Evolutionary conservation across 2,113 vertebrate genomes (phyloP).

Genomic region (Campylomormyrus tamandua): DNA sequence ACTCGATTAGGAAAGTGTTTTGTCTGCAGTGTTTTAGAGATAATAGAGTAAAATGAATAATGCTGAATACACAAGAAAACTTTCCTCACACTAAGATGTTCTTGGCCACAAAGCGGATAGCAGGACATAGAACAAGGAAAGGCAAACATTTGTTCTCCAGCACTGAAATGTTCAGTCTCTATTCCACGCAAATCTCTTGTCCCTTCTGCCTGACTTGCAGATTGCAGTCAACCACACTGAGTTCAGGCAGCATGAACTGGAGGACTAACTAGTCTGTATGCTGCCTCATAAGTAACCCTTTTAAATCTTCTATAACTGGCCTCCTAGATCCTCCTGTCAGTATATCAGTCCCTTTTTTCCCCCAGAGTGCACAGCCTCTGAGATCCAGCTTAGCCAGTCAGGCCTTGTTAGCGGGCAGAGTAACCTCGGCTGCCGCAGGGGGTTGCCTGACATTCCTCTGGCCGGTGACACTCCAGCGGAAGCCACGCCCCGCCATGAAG

Average conservation of each 20-base stretch:
- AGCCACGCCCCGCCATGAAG: constrained; percentile 83
- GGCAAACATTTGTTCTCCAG: not conserved
- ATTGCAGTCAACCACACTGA: not conserved
- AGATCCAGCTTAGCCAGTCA: constrained; percentile 22
- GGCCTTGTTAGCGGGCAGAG: not conserved
- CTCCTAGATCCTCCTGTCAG: not conserved
- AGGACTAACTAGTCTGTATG: not conserved
- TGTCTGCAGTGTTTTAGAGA: not conserved
- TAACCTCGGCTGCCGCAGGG: not conserved
- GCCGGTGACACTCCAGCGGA: constrained; percentile 45
- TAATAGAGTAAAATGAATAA: not conserved
- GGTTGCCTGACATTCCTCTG: constrained; percentile 19
- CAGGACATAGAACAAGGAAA: not conserved
- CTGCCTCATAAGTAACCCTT: not conserved
- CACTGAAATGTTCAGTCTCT: not conserved
- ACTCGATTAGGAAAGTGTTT: not conserved
- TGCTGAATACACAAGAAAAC: not conserved
- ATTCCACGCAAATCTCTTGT: not conserved
- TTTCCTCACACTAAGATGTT: not conserved
- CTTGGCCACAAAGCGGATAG: not conserved
- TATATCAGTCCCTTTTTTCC: not conserved
- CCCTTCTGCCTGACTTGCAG: not conserved
- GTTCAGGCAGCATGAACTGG: not conserved
- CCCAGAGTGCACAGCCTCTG: not conserved
- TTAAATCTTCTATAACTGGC: not conserved